A percentile compares a stretch with the other conserved stretches of the same genome.
Conservation (phyloP, 2,888 invertebrate species). For the Schizotus pectinicornis region DNA sequence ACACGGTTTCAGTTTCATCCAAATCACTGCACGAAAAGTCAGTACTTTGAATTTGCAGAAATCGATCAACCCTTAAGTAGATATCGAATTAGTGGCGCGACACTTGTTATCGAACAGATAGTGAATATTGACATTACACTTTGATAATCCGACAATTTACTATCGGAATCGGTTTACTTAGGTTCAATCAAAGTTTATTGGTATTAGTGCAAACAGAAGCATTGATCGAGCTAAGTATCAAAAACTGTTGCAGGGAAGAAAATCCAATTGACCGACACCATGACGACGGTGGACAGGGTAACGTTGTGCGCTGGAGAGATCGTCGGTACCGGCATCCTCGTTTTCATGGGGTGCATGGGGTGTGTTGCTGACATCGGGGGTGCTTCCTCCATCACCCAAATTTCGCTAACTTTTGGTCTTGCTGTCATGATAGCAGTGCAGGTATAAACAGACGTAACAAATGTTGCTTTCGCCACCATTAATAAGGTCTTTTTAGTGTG, state of each 20-base stretch:
- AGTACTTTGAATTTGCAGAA: no score
- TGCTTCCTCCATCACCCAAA: slow-evolving; percentile 58
- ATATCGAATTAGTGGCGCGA: no score
- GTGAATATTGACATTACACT: no score
- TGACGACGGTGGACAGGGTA: slow-evolving; percentile 51
- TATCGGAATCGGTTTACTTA: no score
- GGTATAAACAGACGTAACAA: slow-evolving; percentile 54
- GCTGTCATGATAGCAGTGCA: slow-evolving; percentile 73
- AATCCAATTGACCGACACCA: slow-evolving; percentile 48
- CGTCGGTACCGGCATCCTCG: slow-evolving; percentile 70
- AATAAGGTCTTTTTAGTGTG: slow-evolving; percentile 63
- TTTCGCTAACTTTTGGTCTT: slow-evolving; percentile 71
- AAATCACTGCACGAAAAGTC: no score
- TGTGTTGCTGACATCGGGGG: slow-evolving; percentile 55
- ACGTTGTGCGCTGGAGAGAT: slow-evolving; percentile 63
- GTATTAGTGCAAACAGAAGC: background rate
- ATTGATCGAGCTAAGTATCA: background rate
- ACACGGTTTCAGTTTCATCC: no score
- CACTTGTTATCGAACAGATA: no score
- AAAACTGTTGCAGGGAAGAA: slow-evolving; percentile 41
- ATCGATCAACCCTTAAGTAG: no score
- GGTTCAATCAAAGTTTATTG: background rate
- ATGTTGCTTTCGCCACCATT: background rate
- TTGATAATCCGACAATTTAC: no score
- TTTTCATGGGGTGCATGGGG: slow-evolving; percentile 79